Conservation (phyloP, 35 echinoderm and acorn worm species). For the Diadema setosum region DNA sequence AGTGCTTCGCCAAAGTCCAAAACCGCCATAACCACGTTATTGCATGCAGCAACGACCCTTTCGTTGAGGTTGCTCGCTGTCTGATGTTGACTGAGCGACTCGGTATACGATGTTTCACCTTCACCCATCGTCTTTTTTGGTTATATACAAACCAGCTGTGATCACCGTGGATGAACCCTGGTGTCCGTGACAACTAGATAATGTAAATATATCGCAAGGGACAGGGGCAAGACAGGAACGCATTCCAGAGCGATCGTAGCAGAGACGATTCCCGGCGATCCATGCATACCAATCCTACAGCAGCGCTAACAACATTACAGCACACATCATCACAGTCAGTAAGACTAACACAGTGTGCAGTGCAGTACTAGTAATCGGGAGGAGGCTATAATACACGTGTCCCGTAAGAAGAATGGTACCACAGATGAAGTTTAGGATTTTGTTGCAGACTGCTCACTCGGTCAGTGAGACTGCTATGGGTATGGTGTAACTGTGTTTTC, state of each 20-base stretch:
- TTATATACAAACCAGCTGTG: constrained; percentile 19
- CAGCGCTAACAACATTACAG: not conserved
- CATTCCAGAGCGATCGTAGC: constrained; percentile 2
- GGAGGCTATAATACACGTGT: not conserved
- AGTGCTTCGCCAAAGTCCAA: constrained; percentile 34
- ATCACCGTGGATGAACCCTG: not conserved
- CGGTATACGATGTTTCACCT: not conserved
- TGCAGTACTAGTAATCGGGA: not conserved
- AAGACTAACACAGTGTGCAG: too few species aligned
- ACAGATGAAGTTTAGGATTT: not conserved
- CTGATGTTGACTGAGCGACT: not conserved
- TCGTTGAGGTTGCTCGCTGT: not conserved
- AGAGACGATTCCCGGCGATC: not conserved
- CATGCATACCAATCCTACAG: not conserved
- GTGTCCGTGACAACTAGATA: constrained; percentile 18
- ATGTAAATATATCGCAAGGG: not conserved
- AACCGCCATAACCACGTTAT: constrained; percentile 20
- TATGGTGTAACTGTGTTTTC: too few species aligned
- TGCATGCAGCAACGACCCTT: constrained; percentile 17
- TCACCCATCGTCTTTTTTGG: constrained; percentile 24
- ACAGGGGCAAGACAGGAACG: not conserved
- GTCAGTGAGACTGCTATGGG: too few species aligned
- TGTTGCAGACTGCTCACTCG: not conserved
- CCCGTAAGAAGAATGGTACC: not conserved
- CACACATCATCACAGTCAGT: not conserved